Percentiles rank a stretch among this genome's conserved stretches.
phyloP scores from a whole-genome alignment of 1,140 invertebrate species.

The Melanaphis sacchari region DNA sequence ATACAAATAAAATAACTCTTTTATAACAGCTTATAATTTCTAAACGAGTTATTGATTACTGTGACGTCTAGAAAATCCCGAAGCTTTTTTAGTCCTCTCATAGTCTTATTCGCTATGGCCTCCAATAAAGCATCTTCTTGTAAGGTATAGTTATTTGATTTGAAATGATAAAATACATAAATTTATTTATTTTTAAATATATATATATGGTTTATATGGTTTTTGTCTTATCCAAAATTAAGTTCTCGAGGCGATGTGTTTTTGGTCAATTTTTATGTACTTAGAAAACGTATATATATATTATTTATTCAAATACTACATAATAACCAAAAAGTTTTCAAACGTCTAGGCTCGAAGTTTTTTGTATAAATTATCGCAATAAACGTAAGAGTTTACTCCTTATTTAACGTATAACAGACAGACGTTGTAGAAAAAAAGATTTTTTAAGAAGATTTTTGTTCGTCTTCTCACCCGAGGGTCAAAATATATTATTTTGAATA shows the following conservation, averaged over 20 bases:
- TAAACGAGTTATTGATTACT: neutral
- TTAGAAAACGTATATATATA: neutral
- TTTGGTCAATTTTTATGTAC: neutral
- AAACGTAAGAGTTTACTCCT: neutral
- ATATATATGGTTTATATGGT: neutral
- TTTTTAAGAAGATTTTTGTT: neutral
- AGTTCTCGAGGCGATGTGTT: slow-evolving; percentile 11
- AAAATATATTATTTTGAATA: neutral
- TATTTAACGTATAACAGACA: too few relatives aligned
- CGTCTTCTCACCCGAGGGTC: neutral
- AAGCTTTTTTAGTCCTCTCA: neutral
- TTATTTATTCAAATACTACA: neutral
- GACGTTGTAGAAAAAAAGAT: neutral
- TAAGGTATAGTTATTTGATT: neutral
- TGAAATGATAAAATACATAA: neutral
- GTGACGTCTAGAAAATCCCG: neutral
- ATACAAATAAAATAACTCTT: neutral
- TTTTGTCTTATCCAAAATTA: neutral
- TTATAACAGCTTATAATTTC: neutral
- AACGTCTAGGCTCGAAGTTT: slow-evolving; percentile 23
- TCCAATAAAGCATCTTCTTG: accelerated
- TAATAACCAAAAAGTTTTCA: neutral
- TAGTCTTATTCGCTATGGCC: neutral
- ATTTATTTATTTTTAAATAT: too few relatives aligned
- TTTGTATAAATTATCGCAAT: slow-evolving; percentile 1